A percentile compares a stretch with the other conserved stretches of the same genome.
Conservation (phyloP, 2,797 vertebrate genomes). For the Silurus aristotelis region DNA sequence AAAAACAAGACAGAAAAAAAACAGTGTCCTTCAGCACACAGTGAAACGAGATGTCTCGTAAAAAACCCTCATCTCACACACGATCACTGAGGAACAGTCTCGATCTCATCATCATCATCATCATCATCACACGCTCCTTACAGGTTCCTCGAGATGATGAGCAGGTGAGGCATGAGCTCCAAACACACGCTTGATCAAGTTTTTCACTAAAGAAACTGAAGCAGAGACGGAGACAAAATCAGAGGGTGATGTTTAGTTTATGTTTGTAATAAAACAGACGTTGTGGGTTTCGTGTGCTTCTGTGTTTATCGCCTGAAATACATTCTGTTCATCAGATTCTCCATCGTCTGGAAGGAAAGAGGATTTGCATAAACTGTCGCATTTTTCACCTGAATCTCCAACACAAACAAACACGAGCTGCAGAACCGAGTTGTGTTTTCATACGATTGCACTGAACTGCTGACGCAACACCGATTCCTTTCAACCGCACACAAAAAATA, state of each 20-base stretch:
- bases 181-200: background rate
- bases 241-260: too few relatives aligned
- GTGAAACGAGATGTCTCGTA: constrained; percentile 81
- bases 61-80: constrained; percentile 5
- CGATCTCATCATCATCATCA: background rate
- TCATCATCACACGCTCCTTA: background rate
- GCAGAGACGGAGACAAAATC: background rate
- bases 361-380: constrained; percentile 51
- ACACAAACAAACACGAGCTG: constrained; percentile 73
- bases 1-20: constrained; percentile 45
- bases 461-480: constrained; percentile 89
- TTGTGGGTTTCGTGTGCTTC: constrained; percentile 29
- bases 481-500: constrained; percentile 42
- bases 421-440: constrained; percentile 65
- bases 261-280: too few relatives aligned
- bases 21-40: constrained; percentile 81
- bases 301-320: constrained; percentile 69
- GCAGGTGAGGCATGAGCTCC: background rate
- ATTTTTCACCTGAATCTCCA: constrained; percentile 77
- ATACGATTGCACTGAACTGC: constrained; percentile 88
- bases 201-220: background rate
- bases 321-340: constrained; percentile 61
- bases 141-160: background rate
- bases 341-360: constrained; percentile 73
- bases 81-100: background rate